phyloP scores from a whole-genome alignment of 23 tunicate genomes.

The Halocynthia roretzi region DNA sequence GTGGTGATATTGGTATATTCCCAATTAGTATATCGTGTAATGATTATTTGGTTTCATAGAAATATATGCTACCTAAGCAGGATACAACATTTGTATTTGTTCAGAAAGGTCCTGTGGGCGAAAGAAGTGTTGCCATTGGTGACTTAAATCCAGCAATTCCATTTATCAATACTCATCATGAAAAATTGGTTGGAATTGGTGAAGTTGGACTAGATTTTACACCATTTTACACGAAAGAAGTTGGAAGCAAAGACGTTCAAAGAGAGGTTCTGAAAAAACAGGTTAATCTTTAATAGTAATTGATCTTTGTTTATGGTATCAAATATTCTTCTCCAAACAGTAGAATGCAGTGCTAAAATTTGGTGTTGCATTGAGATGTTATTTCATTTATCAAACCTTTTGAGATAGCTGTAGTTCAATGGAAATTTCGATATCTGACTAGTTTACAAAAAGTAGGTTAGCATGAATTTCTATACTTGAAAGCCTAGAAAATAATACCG shows the following conservation, averaged over 20 bases:
- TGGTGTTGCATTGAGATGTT: too few species aligned
- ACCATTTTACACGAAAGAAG: constrained; percentile 60
- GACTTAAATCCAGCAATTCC: constrained; percentile 28
- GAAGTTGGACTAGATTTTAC: constrained; percentile 95
- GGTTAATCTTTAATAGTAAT: constrained; percentile 7
- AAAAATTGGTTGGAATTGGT: constrained; percentile 63
- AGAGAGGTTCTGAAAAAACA: constrained; percentile 59
- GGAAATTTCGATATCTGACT: not conserved
- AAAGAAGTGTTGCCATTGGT: constrained; percentile 43
- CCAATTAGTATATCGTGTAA: too few species aligned
- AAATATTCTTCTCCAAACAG: not conserved
- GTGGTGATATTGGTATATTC: too few species aligned
- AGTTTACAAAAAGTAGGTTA: not conserved
- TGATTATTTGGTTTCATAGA: too few species aligned
- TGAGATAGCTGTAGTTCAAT: not conserved
- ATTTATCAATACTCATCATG: constrained; percentile 18
- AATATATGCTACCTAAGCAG: too few species aligned
- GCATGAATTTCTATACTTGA: too few species aligned
- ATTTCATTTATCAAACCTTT: too few species aligned
- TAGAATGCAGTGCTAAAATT: too few species aligned
- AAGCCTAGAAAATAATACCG: not conserved
- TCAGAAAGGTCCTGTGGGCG: not conserved
- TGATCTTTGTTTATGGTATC: not conserved
- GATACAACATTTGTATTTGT: not conserved
- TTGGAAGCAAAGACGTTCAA: constrained; percentile 49